Evolutionary conservation across 2,113 vertebrate species (phyloP), one percentile per base, ranked within the genome.

Genomic region (Meles meles): DNA sequence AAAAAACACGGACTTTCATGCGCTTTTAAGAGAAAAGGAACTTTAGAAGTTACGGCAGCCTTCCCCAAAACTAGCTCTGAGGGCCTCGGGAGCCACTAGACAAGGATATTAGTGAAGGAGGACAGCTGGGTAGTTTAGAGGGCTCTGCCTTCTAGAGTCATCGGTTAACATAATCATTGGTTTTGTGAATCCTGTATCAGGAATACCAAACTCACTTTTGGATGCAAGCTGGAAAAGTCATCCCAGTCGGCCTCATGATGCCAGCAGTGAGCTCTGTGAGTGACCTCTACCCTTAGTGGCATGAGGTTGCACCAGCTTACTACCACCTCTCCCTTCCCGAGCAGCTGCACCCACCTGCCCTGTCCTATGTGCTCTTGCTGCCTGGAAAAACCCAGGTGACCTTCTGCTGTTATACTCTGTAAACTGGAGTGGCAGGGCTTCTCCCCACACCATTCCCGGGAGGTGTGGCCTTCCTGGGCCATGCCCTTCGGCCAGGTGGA

Each of bases 21-120:
- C 52, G 18, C 23, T 76, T 88, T 90, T 71, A 29, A 92, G 77
- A 92, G 74, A 95, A 59, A 90, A 25, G 49, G 72, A 88, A 59
- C 9, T 37, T 88, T 29, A 12, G 74, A 79, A 11, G 5, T 63
- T 79, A 65, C 42, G 12, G 44, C 6, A 6, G 59, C 29, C 25
- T 21, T 37, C 81, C n/a, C 52, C 27, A 20, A n/a, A 83, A 77
- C 59, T 47, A 92, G 44, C 18, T 89, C n/a, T 20, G 39, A 77
- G 76, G 12, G 6, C n/a, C 42, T 92, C 27, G 34, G 63, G 61
- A 59, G 42, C 76, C 14, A 9, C 42, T 59, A 49, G 39, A 71
- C 20, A 15, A 69, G 13, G 59, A 21, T 5, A 6, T 42, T 18
- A 47, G 52, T 20, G 61, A 93, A 77, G 42, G n/a, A 88, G n/a